These are phyloP conservation scores for Brachylomia viminalis DNA, from an alignment of 2,888 invertebrate species.

Conservation along the genomic window DNA sequence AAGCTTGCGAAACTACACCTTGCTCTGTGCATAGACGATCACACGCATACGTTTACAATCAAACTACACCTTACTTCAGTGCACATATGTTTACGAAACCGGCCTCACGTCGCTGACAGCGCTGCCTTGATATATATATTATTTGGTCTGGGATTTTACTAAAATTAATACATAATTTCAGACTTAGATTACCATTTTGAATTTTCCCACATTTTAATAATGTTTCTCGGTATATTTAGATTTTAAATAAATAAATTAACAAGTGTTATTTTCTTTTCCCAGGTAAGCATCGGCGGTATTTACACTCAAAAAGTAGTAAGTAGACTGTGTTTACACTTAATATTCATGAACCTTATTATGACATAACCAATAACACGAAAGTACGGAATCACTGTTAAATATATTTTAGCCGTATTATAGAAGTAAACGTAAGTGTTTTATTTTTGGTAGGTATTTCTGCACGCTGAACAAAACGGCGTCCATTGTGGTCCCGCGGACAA, in stretches of 20 bases:
- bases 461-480: constrained; percentile 64
- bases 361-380: not conserved
- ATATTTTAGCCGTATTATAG: not conserved
- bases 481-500: constrained; percentile 68
- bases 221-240: not conserved
- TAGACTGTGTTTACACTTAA: not conserved
- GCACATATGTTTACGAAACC: too few relatives aligned
- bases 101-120: too few relatives aligned
- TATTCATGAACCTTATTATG: not conserved
- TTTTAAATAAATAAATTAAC: constrained; percentile 22
- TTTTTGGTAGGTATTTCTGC: constrained; percentile 56
- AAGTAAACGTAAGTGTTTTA: constrained; percentile 30
- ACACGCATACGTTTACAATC: too few relatives aligned
- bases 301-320: constrained; percentile 25
- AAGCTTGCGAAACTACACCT: too few relatives aligned
- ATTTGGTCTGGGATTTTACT: too few relatives aligned
- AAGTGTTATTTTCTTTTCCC: constrained; percentile 67
- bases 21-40: too few relatives aligned
- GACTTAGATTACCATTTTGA: not conserved
- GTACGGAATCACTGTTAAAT: constrained; percentile 1
- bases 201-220: not conserved
- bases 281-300: constrained; percentile 73
- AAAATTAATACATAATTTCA: not conserved
- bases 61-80: too few relatives aligned
- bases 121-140: too few relatives aligned